phyloP scores from a whole-genome alignment of 2,888 invertebrate species.

The Ectemnius lituratus region DNA sequence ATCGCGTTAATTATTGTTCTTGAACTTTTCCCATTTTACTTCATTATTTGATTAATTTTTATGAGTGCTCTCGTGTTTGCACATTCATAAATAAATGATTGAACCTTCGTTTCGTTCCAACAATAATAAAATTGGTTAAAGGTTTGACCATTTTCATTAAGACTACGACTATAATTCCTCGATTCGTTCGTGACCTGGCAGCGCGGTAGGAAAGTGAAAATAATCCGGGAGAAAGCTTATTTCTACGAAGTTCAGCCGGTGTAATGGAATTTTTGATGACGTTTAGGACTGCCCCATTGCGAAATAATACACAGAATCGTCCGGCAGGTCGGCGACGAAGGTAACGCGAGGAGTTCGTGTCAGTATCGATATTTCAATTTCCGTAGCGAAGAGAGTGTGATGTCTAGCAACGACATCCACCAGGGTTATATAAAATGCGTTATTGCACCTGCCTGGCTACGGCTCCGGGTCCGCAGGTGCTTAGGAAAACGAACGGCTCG shows the following conservation, averaged over 20 bases:
- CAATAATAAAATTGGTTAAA: no score
- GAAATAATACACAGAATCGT: not conserved
- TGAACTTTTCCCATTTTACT: no score
- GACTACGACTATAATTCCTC: no score
- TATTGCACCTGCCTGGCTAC: slow-evolving; percentile 55
- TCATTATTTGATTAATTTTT: no score
- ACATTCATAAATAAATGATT: no score
- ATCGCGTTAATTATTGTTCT: no score
- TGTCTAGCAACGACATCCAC: not conserved
- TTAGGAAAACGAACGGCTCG: slow-evolving; percentile 51
- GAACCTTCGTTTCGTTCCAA: no score
- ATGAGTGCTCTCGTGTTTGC: no score
- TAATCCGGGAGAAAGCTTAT: not conserved
- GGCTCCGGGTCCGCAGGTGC: slow-evolving; percentile 51
- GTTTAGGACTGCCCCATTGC: not conserved
- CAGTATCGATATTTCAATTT: not conserved
- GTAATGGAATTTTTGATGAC: slow-evolving; percentile 17
- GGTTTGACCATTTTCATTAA: no score
- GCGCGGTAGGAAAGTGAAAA: not conserved
- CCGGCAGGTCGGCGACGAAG: no score
- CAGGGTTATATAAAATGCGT: slow-evolving; percentile 33
- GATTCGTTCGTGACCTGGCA: no score
- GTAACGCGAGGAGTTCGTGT: not conserved
- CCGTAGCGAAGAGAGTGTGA: not conserved
- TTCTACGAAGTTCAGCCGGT: not conserved